These are phyloP conservation scores for Nycteola revayana DNA, from an alignment of 2,888 invertebrate genomes.

Conservation along the genomic window DNA sequence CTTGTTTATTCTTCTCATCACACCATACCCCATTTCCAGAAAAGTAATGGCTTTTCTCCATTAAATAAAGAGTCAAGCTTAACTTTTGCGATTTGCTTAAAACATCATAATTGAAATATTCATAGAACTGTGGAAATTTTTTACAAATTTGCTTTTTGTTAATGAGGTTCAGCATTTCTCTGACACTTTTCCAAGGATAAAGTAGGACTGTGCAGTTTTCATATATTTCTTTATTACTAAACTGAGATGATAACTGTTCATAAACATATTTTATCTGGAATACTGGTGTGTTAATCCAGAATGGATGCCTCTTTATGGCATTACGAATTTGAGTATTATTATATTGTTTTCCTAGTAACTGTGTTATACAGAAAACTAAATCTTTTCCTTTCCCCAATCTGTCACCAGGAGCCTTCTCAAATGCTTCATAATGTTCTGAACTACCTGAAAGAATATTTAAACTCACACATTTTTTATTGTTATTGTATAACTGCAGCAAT, in stretches of 20 bases:
- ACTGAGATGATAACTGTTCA: constrained; percentile 52
- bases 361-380: constrained; percentile 61
- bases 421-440: constrained; percentile 57
- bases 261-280: constrained; percentile 63
- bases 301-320: constrained; percentile 62
- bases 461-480: constrained; percentile 69
- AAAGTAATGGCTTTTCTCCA: constrained; percentile 74
- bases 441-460: constrained; percentile 71
- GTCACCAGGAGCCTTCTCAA: constrained; percentile 71
- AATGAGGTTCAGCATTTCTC: constrained; percentile 39
- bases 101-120: constrained; percentile 44
- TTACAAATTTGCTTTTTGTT: constrained; percentile 28
- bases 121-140: constrained; percentile 31
- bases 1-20: constrained; percentile 56
- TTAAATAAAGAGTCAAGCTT: constrained; percentile 63
- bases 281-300: constrained; percentile 71
- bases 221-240: constrained; percentile 60
- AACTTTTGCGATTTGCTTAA: constrained; percentile 60
- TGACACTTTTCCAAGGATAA: constrained; percentile 73
- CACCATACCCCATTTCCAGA: constrained; percentile 74
- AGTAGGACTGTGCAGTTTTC: constrained; percentile 66
- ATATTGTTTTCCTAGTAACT: constrained; percentile 51
- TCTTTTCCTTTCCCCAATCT: constrained; percentile 71
- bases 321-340: constrained; percentile 46
- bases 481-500: constrained; percentile 50